Evolutionary conservation across 2,888 invertebrate genomes (phyloP), one percentile per base, ranked within the genome.

Genomic region (Caenorhabditis sp.): DNA sequence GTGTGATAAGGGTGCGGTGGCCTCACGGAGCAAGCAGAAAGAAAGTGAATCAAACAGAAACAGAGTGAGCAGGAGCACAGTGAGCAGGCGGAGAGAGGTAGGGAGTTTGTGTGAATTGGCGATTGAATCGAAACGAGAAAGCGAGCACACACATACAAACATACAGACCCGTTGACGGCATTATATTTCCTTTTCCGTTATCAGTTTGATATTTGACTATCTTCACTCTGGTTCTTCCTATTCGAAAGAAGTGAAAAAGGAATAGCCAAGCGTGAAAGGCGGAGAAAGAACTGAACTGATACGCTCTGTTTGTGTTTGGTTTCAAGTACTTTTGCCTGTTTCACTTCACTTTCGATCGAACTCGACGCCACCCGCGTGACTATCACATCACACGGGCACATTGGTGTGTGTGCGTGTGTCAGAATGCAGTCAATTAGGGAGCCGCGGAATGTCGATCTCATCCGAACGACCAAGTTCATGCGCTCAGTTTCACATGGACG

Each of bases 401-500:
- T n/a, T n/a, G n/a, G n/a, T n/a, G n/a, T n/a, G n/a, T n/a, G n/a
- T n/a, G n/a, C n/a, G 26, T 20, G 9, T 24, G 53, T 53, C 76
- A 61, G 44, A 44, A 68, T 69, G 77, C 77, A 77, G 35, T 77
- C 77, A 64, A 50, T 69, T 62, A 53, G 77, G 56, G 69, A 77
- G 40, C 68, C 68, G 62, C 69, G 77, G 35, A 77, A 50, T 55
- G 50, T 56, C 26, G 77, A 77, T 13, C 50, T 69, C 15, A 18
- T 55, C 61, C 60, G 76, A 53, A 69, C 35, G 55, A 50, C 18
- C 11, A 62, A 64, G 61, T 74, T 74, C 26, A 47, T 74, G 51
- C 74, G 80, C 40, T 80, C 80, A 53, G 47, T 80, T 5, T 80
- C 80, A 64, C 80, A 80, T 40, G 80, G 80, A 1, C 68, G 80